Percentiles rank a stretch among this genome's conserved stretches.
Evolutionary conservation across 2,797 vertebrate genomes (phyloP).

Genomic region (Poecile montanus): DNA sequence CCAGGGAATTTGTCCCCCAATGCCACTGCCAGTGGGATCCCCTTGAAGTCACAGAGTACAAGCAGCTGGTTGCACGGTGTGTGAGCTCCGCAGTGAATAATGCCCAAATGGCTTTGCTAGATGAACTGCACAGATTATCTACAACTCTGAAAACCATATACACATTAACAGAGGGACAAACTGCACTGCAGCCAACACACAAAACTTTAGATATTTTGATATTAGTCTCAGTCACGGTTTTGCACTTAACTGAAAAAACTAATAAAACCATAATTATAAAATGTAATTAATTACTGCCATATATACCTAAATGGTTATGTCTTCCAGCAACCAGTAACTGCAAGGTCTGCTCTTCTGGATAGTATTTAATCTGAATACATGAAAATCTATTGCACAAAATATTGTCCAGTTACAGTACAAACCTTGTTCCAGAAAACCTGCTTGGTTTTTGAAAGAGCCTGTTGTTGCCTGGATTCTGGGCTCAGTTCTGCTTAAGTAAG

Average conservation of each 20-base stretch:
- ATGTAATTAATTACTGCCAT: neutral
- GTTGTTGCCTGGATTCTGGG: slow-evolving; percentile 21
- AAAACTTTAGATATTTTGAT: neutral
- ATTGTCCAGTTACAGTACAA: slow-evolving; percentile 26
- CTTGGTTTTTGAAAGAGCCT: slow-evolving; percentile 2
- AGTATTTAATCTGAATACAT: slow-evolving; percentile 21
- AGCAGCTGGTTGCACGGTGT: fast-evolving
- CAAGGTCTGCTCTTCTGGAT: neutral
- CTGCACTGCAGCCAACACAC: neutral
- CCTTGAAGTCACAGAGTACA: neutral
- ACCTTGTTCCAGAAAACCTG: slow-evolving; percentile 58
- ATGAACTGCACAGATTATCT: neutral
- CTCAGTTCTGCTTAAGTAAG: neutral
- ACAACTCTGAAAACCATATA: neutral
- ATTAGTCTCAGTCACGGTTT: neutral
- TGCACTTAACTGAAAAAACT: slow-evolving; percentile 10
- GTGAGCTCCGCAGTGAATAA: fast-evolving
- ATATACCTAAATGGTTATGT: slow-evolving; percentile 15
- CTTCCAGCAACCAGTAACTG: slow-evolving; percentile 12
- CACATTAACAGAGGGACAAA: neutral
- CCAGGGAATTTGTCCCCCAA: neutral
- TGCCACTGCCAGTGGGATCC: neutral
- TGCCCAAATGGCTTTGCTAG: neutral
- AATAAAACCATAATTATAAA: neutral
- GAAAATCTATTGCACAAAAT: slow-evolving; percentile 34